These are phyloP conservation scores for Lithosia quadra DNA, from an alignment of 2,888 invertebrate genomes.

Conservation along the genomic window DNA sequence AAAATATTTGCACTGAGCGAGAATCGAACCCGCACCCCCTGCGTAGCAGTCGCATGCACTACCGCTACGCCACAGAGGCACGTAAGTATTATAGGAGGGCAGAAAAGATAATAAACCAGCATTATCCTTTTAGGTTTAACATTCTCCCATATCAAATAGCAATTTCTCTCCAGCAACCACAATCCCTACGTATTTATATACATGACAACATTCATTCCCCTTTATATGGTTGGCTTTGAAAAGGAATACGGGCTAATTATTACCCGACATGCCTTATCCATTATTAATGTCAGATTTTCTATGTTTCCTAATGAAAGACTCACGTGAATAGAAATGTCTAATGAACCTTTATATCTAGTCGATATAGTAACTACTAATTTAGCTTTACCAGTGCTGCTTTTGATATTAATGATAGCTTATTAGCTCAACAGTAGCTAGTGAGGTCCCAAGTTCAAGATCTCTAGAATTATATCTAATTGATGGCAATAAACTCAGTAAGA, in stretches of 20 bases:
- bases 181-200: conserved; percentile 2
- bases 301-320: conserved; percentile 28
- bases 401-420: background rate
- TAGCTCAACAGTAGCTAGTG: background rate
- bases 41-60: too few species aligned
- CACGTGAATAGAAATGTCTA: conserved; percentile 20
- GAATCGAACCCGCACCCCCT: too few species aligned
- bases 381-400: too few species aligned
- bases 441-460: background rate
- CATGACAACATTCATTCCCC: conserved; percentile 22
- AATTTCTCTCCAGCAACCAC: conserved; percentile 5
- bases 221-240: conserved; percentile 32
- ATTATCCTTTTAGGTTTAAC: background rate
- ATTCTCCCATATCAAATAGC: background rate
- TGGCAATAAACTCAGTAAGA: background rate
- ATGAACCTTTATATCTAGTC: conserved; percentile 16
- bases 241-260: conserved; percentile 34
- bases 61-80: too few species aligned
- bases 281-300: conserved; percentile 32
- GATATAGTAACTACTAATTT: conserved; percentile 1
- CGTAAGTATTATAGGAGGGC: background rate
- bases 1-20: too few species aligned
- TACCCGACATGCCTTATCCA: conserved; percentile 22
- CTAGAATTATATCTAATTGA: too few species aligned
- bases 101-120: conserved; percentile 7